Evolutionary conservation across 2,888 invertebrate genomes (phyloP).

Genomic region (Caenorhabditis virilis): DNA sequence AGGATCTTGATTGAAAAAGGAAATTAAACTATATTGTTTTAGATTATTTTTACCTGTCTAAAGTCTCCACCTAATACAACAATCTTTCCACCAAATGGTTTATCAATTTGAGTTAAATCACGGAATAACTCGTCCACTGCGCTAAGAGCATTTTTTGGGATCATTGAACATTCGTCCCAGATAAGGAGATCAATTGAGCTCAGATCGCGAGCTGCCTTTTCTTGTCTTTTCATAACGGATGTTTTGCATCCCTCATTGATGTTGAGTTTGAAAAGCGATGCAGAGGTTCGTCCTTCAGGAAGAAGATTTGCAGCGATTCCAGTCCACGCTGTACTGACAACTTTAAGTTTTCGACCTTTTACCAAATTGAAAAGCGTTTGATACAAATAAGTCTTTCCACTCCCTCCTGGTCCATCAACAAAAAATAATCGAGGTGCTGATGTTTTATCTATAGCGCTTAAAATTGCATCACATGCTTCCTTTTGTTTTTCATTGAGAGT

Average conservation of each 20-base stretch:
- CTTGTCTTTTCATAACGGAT: background rate
- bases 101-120: constrained; percentile 11
- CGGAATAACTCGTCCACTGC: constrained; percentile 16
- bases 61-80: constrained; percentile 34
- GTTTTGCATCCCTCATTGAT: constrained; percentile 3
- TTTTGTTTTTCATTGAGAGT: constrained; percentile 20
- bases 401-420: constrained; percentile 70
- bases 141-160: constrained; percentile 11
- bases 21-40: too few species aligned
- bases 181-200: background rate
- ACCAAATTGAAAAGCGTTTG: constrained; percentile 68
- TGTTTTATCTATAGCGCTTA: background rate
- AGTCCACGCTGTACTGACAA: constrained; percentile 24
- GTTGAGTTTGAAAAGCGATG: constrained; percentile 19
- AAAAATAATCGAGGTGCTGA: constrained; percentile 56
- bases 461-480: constrained; percentile 1
- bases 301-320: constrained; percentile 34
- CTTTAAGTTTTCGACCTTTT: constrained; percentile 41
- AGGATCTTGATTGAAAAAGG: too few species aligned
- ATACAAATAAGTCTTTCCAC: constrained; percentile 70
- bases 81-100: constrained; percentile 27
- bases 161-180: constrained; percentile 25
- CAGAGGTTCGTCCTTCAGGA: constrained; percentile 27
- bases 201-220: background rate
- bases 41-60: too few species aligned